Percentiles rank a stretch among this genome's conserved stretches.
These are phyloP conservation scores for Parasteatoda tepidariorum DNA, from an alignment of 1,140 invertebrate species.

Conservation along the genomic window DNA sequence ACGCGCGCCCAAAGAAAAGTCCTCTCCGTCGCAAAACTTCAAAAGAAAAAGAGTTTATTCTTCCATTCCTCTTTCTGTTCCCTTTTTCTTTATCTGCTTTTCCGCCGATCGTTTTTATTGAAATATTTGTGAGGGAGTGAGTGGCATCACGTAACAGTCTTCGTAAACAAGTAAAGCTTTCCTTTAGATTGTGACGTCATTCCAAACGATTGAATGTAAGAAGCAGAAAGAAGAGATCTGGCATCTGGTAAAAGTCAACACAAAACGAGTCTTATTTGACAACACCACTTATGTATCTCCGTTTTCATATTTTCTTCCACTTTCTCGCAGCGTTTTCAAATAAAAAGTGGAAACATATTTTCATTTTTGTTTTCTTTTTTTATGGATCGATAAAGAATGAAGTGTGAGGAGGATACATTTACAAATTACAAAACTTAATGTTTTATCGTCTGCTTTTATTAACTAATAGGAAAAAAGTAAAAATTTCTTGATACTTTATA, in stretches of 20 bases:
- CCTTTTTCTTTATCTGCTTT: conserved; percentile 1
- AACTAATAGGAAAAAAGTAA: too few species aligned
- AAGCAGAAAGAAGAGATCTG: neutral
- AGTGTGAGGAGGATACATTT: too few species aligned
- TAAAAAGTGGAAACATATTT: too few species aligned
- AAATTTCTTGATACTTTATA: too few species aligned
- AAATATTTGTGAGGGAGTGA: conserved; percentile 19
- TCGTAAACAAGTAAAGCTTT: conserved; percentile 26
- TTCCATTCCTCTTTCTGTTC: conserved; percentile 7
- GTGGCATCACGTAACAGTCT: conserved; percentile 21
- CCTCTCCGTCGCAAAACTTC: neutral
- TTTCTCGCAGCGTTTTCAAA: too few species aligned
- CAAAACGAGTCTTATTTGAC: conserved; percentile 40
- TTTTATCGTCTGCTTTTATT: too few species aligned
- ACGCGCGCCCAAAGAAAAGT: too few species aligned
- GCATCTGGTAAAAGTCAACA: conserved; percentile 56
- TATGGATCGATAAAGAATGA: too few species aligned
- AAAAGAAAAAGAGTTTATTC: conserved; percentile 5
- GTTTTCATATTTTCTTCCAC: conserved; percentile 55
- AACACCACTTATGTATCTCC: conserved; percentile 33
- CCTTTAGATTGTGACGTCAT: neutral
- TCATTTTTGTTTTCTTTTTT: too few species aligned
- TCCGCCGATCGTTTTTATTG: conserved; percentile 24
- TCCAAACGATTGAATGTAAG: neutral
- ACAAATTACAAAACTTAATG: too few species aligned